Conservation (phyloP, 1,140 invertebrate species). For the Hypothenemus hampei region DNA sequence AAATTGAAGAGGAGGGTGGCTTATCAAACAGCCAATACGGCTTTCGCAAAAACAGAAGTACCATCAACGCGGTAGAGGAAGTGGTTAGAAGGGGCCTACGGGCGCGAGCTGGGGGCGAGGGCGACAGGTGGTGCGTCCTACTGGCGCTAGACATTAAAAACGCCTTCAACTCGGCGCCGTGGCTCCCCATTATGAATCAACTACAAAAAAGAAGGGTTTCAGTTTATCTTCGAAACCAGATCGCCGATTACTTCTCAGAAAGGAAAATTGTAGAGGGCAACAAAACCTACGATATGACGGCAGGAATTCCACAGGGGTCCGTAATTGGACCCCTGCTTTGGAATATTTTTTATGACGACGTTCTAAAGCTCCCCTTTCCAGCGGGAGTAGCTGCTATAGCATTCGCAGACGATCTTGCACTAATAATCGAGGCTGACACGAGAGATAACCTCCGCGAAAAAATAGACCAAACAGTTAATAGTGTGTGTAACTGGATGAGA, state of each 20-base stretch:
- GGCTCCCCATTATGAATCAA: neutral
- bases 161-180: slow-evolving; percentile 10
- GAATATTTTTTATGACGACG: slow-evolving; percentile 38
- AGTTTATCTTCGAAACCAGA: neutral
- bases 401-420: slow-evolving; percentile 32
- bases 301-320: slow-evolving; percentile 31
- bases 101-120: neutral
- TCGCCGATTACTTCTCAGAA: neutral
- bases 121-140: slow-evolving; percentile 2
- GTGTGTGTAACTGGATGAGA: slow-evolving; percentile 10
- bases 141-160: slow-evolving; percentile 4
- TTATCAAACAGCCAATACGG: slow-evolving; percentile 11
- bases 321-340: slow-evolving; percentile 39
- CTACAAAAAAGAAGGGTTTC: neutral
- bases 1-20: slow-evolving; percentile 2
- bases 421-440: slow-evolving; percentile 23
- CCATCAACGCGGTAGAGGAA: slow-evolving; percentile 2
- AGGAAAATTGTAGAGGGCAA: neutral
- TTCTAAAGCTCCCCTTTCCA: slow-evolving; percentile 28
- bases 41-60: slow-evolving; percentile 6
- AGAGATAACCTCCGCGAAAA: no score
- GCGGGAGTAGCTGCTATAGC: slow-evolving; percentile 17
- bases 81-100: neutral
- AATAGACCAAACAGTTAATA: no score
- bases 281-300: neutral